phyloP scores from a whole-genome alignment of 2,797 vertebrate genomes.

The Argentina silus region DNA sequence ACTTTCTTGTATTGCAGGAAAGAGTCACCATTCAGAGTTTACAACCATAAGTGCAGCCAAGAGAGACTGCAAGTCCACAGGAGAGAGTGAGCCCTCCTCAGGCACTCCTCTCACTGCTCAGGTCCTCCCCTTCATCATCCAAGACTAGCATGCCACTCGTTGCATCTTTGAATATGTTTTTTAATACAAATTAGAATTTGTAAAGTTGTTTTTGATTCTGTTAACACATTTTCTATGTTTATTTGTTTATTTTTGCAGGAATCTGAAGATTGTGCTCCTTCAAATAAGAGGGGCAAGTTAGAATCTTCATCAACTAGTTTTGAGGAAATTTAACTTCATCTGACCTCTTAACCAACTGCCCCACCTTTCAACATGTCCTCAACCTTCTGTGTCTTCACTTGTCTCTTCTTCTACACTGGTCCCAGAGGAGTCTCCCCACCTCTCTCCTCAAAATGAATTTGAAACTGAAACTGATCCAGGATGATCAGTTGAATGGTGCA shows the following conservation, averaged over 20 bases:
- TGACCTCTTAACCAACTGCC: neutral
- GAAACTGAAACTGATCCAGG: too few species aligned
- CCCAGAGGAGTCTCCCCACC: neutral
- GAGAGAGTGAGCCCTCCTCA: slow-evolving; percentile 76
- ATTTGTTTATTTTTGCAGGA: slow-evolving; percentile 73
- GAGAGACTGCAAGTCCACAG: slow-evolving; percentile 81
- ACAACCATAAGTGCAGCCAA: slow-evolving; percentile 58
- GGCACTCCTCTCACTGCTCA: slow-evolving; percentile 83
- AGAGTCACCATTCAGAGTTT: neutral
- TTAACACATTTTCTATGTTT: neutral
- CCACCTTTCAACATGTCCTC: neutral
- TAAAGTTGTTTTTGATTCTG: neutral
- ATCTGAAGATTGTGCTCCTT: slow-evolving; percentile 86
- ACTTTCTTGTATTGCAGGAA: neutral
- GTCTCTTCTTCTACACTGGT: neutral
- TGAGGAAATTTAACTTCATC: slow-evolving; percentile 88
- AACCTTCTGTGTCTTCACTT: neutral
- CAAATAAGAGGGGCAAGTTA: slow-evolving; percentile 92
- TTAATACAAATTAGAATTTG: neutral
- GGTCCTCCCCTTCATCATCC: slow-evolving; percentile 64
- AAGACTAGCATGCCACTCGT: slow-evolving; percentile 3
- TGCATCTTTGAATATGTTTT: too few species aligned
- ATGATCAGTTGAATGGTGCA: too few species aligned
- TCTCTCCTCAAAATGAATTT: neutral
- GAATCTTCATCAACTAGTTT: slow-evolving; percentile 89